phyloP scores from a whole-genome alignment of 1,140 invertebrate genomes.

The Muscidifurax raptorellus region DNA sequence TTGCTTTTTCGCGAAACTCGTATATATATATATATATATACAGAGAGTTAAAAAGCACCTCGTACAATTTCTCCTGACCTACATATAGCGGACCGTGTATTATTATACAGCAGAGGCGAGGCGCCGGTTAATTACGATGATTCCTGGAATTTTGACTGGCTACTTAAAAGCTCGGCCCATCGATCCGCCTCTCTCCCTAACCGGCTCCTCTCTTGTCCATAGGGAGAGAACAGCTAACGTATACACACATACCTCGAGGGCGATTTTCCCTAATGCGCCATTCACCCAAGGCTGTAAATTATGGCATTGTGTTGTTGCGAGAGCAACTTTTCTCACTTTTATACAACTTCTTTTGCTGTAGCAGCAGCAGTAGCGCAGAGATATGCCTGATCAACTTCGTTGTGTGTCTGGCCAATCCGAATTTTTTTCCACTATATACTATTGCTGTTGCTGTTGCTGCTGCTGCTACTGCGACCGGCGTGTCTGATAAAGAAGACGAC shows the following conservation, averaged over 20 bases:
- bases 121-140: background rate
- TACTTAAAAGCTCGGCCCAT: background rate
- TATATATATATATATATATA: too few relatives aligned
- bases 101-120: background rate
- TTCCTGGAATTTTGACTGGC: background rate
- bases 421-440: too few relatives aligned
- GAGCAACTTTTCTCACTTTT: background rate
- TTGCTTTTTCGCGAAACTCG: too few relatives aligned
- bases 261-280: conserved; percentile 1
- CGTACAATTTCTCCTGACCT: background rate
- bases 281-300: background rate
- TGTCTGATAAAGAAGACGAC: background rate
- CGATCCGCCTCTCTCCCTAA: background rate
- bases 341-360: background rate
- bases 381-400: background rate
- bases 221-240: background rate
- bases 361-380: background rate
- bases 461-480: too few relatives aligned
- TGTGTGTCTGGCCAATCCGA: background rate
- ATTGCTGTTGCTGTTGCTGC: too few relatives aligned
- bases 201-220: background rate
- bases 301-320: background rate
- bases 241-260: background rate
- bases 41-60: background rate
- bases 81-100: background rate